Evolutionary conservation across 2,888 invertebrate species (phyloP), one percentile per base, ranked within the genome.

Genomic region (Digitonthophagus gazella): DNA sequence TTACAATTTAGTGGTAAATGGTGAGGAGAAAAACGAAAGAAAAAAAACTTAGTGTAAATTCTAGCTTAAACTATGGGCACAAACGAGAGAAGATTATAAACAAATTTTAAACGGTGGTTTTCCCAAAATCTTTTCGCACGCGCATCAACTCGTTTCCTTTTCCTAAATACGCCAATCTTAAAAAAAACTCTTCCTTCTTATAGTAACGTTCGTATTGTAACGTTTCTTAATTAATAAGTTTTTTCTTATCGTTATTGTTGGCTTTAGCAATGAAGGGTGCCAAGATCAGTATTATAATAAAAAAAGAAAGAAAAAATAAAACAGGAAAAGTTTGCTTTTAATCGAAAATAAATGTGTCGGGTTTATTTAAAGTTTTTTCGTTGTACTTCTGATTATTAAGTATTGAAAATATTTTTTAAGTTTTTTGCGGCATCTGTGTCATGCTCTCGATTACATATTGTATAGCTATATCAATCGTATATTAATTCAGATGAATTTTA

Each of bases 401-500:
- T 69, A 66, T 72, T 65, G 67, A 73, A 72, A 67, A 71, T 71
- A 71, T 73, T 65, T 15, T 72, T 72, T 71, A 63, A 67, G 70
- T 61, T 67, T 55, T 54, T 67, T 18, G 54, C 76, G 69, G 69
- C 72, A 75, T 80, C 77, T 80, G 80, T 79, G 79, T 80, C 80
- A 81, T 81, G 81, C 79, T 81, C 80, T 78, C 61, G 20, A 79
- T 81, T 80, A 81, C 78, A 80, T 81, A 81, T 79, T 80, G 20
- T 61, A 79, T 80, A 80, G 79, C 78, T 81, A 81, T 82, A 81
- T 81, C 81, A 80, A 79, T 79, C 78, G 77, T 80, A 75, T 71
- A 71, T 78, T 76, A 76, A 81, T 81, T 81, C 79, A 79, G 79
- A 80, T 85, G 85, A 86, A 86, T 86, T 87, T 87, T 88, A 88